phyloP scores from a whole-genome alignment of 1,140 invertebrate genomes.

The Procambarus clarkii region DNA sequence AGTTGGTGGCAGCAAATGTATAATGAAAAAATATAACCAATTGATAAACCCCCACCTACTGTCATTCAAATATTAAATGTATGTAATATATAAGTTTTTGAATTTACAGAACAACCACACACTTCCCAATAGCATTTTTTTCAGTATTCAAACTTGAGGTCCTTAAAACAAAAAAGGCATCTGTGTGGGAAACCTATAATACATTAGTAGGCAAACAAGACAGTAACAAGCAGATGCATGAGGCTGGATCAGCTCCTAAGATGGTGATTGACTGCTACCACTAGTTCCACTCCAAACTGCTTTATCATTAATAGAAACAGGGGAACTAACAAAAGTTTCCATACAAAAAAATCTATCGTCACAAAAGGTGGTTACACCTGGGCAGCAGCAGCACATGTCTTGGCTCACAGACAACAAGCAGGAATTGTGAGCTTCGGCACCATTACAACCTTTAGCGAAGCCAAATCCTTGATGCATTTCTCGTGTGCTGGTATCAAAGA shows the following conservation, averaged over 20 bases:
- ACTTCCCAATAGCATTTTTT: slow-evolving; percentile 25
- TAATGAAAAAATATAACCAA: slow-evolving; percentile 45
- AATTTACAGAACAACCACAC: slow-evolving; percentile 57
- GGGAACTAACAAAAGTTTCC: slow-evolving; percentile 66
- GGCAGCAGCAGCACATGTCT: slow-evolving; percentile 59
- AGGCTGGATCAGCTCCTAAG: slow-evolving; percentile 67
- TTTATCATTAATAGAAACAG: slow-evolving; percentile 63
- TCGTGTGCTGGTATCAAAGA: neutral
- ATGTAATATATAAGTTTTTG: slow-evolving; percentile 36
- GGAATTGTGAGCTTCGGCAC: slow-evolving; percentile 42
- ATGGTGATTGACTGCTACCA: slow-evolving; percentile 63
- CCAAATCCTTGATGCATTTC: neutral
- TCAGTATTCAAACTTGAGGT: slow-evolving; percentile 48
- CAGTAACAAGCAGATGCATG: slow-evolving; percentile 68
- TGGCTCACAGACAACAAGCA: slow-evolving; percentile 64
- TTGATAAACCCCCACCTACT: slow-evolving; percentile 23
- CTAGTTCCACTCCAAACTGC: slow-evolving; percentile 68
- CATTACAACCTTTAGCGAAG: slow-evolving; percentile 12
- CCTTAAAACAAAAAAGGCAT: slow-evolving; percentile 71
- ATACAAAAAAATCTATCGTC: slow-evolving; percentile 66
- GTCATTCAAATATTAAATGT: slow-evolving; percentile 48
- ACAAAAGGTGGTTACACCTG: slow-evolving; percentile 64
- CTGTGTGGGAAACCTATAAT: slow-evolving; percentile 70
- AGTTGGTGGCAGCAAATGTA: slow-evolving; percentile 58
- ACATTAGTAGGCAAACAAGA: slow-evolving; percentile 71